Evolutionary conservation across 2,888 invertebrate species (phyloP).

Genomic region (Digitonthophagus gazella): DNA sequence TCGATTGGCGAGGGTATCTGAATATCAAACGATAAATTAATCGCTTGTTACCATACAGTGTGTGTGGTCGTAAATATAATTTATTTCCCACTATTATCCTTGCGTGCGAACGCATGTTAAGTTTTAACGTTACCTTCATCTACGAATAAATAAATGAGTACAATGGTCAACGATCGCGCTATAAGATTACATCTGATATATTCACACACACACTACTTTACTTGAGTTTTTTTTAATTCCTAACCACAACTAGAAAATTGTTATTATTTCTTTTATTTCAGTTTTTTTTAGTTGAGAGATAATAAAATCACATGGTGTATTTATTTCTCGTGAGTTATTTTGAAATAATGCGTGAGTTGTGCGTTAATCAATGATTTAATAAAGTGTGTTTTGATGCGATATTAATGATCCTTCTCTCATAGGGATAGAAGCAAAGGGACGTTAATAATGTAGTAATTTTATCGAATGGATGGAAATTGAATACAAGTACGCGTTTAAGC

Average conservation of each 20-base stretch:
- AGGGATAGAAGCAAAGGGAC: neutral
- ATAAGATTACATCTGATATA: neutral
- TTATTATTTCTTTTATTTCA: too few species aligned
- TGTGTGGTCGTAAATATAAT: slow-evolving; percentile 1
- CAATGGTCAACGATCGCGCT: neutral
- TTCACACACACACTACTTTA: too few species aligned
- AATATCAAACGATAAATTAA: slow-evolving; percentile 6
- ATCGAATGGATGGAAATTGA: neutral
- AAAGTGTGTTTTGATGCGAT: neutral
- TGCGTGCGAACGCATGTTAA: neutral
- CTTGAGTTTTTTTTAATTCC: too few species aligned
- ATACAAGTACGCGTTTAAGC: neutral
- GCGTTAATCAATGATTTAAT: too few species aligned
- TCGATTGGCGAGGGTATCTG: neutral
- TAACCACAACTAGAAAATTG: too few species aligned
- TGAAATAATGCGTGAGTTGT: too few species aligned
- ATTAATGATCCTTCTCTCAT: neutral
- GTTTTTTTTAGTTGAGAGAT: too few species aligned
- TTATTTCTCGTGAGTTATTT: too few species aligned
- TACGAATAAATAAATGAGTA: neutral
- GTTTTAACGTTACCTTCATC: neutral
- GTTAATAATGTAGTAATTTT: neutral
- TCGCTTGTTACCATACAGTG: neutral
- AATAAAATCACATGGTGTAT: too few species aligned
- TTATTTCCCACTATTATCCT: slow-evolving; percentile 12